A percentile compares a stretch with the other conserved stretches of the same genome.
Conservation (phyloP, 2,888 invertebrate genomes). For the Chalcosyrphus nemorum region DNA sequence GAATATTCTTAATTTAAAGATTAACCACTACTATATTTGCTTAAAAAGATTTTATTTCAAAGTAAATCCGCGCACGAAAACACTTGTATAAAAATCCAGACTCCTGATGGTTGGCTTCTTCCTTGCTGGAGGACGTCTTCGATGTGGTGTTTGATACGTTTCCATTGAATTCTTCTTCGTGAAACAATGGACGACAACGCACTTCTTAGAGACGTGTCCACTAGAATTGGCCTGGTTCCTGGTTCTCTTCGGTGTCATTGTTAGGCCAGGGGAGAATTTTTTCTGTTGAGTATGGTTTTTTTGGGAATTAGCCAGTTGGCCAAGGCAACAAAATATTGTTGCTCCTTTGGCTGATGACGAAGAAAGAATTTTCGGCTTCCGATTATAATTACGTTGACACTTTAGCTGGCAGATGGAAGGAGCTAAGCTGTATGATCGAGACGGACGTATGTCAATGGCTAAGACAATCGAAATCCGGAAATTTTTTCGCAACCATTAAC, state of each 20-base stretch:
- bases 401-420: slow-evolving; percentile 52
- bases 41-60: slow-evolving; percentile 18
- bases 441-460: slow-evolving; percentile 77
- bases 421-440: slow-evolving; percentile 80
- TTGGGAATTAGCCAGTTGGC: slow-evolving; percentile 72
- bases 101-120: slow-evolving; percentile 16
- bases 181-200: slow-evolving; percentile 60
- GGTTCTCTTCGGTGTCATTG: slow-evolving; percentile 25
- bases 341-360: slow-evolving; percentile 34
- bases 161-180: slow-evolving; percentile 9
- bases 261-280: slow-evolving; percentile 43
- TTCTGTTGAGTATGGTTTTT: slow-evolving; percentile 49
- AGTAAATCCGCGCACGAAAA: slow-evolving; percentile 23
- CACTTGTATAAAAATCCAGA: slow-evolving; percentile 50
- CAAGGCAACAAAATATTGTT: slow-evolving; percentile 51
- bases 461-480: slow-evolving; percentile 58
- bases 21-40: slow-evolving; percentile 56
- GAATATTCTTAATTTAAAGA: slow-evolving; percentile 25
- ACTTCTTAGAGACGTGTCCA: slow-evolving; percentile 64
- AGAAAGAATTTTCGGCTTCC: slow-evolving; percentile 43
- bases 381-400: slow-evolving; percentile 51
- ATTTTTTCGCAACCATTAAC: slow-evolving; percentile 42
- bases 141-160: slow-evolving; percentile 24
- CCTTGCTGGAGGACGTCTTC: slow-evolving; percentile 37
- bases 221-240: slow-evolving; percentile 55